phyloP scores from a whole-genome alignment of 2,113 vertebrate genomes.

The Passerina amoena region DNA sequence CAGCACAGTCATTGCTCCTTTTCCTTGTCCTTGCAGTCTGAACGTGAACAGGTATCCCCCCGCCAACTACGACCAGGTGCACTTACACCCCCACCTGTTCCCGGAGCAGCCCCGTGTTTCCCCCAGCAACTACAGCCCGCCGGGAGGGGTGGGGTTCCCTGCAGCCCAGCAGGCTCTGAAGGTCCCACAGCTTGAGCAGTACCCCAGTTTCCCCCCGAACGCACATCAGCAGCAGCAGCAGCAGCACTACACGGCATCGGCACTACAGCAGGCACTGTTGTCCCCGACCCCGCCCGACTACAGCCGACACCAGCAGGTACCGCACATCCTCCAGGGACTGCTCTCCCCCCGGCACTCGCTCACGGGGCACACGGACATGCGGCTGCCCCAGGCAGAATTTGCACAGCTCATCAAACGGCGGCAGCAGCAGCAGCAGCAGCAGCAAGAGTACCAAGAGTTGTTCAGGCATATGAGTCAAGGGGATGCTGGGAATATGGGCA shows the following conservation, averaged over 20 bases:
- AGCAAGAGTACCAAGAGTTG: conserved; percentile 88
- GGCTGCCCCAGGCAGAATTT: conserved; percentile 90
- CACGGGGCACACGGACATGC: conserved; percentile 89
- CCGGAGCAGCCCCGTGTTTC: conserved; percentile 74
- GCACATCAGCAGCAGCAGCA: conserved; percentile 64
- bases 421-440: conserved; percentile 75
- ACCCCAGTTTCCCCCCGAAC: conserved; percentile 78
- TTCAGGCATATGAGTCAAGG: conserved; percentile 90
- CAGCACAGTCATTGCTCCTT: fast-evolving
- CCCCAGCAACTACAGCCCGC: conserved; percentile 81
- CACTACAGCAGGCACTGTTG: conserved; percentile 95
- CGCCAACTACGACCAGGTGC: conserved; percentile 89
- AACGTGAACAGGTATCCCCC: conserved; percentile 86
- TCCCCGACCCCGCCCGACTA: conserved; percentile 94
- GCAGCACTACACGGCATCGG: conserved; percentile 80
- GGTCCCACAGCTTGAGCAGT: conserved; percentile 87
- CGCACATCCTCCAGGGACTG: conserved; percentile 94
- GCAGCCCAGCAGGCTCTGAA: conserved; percentile 80
- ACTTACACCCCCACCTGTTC: conserved; percentile 84
- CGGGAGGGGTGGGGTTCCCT: conserved; percentile 80
- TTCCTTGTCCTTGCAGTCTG: conserved; percentile 68
- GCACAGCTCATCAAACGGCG: conserved; percentile 91
- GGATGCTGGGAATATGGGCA: conserved; percentile 71
- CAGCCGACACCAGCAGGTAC: conserved; percentile 88
- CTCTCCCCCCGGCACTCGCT: conserved; percentile 96